Evolutionary conservation across 1,140 invertebrate species (phyloP).

Genomic region (Pseudachorutes palmiensis): DNA sequence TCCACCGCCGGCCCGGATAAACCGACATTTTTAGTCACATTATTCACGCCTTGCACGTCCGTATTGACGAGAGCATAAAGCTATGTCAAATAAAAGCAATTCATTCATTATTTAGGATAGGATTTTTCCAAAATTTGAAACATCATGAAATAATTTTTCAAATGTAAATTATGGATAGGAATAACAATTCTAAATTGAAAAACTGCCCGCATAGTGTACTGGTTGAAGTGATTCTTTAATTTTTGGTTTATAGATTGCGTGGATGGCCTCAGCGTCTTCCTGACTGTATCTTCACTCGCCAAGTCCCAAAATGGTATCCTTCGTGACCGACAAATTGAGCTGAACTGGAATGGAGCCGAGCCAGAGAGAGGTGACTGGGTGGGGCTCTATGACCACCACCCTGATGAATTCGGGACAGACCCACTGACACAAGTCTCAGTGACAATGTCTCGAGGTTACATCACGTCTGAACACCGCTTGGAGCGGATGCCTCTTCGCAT

Average conservation of each 20-base stretch:
- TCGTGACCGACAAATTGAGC: slow-evolving; percentile 31
- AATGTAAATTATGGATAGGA: too few species aligned
- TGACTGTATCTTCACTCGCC: slow-evolving; percentile 33
- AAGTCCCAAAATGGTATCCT: slow-evolving; percentile 23
- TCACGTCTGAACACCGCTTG: slow-evolving; percentile 32
- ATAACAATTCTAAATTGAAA: background rate
- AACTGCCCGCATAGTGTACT: background rate
- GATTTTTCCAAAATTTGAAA: too few species aligned
- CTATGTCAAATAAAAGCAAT: too few species aligned
- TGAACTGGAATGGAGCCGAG: slow-evolving; percentile 33
- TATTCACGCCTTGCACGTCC: too few species aligned
- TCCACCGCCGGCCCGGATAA: too few species aligned
- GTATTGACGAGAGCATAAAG: too few species aligned
- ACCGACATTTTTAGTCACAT: too few species aligned
- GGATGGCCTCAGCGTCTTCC: slow-evolving; percentile 26
- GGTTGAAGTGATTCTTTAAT: background rate
- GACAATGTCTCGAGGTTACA: slow-evolving; percentile 21
- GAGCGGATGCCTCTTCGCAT: slow-evolving; percentile 22
- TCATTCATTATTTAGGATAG: too few species aligned
- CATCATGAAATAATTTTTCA: too few species aligned
- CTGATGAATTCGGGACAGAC: slow-evolving; percentile 28
- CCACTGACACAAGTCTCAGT: slow-evolving; percentile 34
- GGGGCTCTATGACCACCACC: slow-evolving; percentile 40
- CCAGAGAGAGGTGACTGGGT: slow-evolving; percentile 39
- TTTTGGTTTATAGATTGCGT: slow-evolving; percentile 26